These are phyloP conservation scores for Urocolius indicus DNA, from an alignment of 2,113 vertebrate species.

Conservation along the genomic window DNA sequence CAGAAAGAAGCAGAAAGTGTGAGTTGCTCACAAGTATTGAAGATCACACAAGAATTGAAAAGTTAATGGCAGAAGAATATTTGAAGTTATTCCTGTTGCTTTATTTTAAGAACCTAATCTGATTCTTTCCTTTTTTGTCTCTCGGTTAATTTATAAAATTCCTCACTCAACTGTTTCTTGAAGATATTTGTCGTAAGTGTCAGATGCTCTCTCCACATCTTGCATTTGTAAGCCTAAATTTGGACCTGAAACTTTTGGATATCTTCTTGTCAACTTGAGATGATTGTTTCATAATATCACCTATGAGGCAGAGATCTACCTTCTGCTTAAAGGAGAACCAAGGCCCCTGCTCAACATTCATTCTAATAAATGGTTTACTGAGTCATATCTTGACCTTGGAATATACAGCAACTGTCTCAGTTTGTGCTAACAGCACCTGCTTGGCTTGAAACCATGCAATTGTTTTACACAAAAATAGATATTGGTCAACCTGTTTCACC, in stretches of 20 bases:
- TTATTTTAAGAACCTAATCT: background rate
- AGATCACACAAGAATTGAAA: background rate
- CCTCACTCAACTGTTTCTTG: background rate
- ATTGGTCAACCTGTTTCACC: background rate
- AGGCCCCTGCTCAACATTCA: background rate
- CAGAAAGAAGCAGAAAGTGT: background rate
- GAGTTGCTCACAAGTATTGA: background rate
- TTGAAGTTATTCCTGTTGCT: background rate
- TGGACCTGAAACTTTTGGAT: background rate
- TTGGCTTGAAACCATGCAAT: constrained; percentile 19
- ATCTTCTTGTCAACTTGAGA: background rate
- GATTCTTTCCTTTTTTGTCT: background rate
- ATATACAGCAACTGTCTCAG: background rate
- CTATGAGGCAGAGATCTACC: background rate
- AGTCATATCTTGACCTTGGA: constrained; percentile 9
- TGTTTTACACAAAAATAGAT: constrained; percentile 14
- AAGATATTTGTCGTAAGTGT: background rate
- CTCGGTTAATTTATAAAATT: background rate
- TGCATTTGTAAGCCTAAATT: background rate
- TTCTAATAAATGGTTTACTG: background rate
- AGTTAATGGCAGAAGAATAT: background rate
- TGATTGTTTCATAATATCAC: background rate
- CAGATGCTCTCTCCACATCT: background rate
- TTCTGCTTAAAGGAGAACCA: background rate
- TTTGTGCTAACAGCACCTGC: background rate